Percentiles rank a stretch among this genome's conserved stretches.
These are phyloP conservation scores for Oenanthe oenanthe DNA, from an alignment of 2,113 vertebrate genomes.

Conservation along the genomic window DNA sequence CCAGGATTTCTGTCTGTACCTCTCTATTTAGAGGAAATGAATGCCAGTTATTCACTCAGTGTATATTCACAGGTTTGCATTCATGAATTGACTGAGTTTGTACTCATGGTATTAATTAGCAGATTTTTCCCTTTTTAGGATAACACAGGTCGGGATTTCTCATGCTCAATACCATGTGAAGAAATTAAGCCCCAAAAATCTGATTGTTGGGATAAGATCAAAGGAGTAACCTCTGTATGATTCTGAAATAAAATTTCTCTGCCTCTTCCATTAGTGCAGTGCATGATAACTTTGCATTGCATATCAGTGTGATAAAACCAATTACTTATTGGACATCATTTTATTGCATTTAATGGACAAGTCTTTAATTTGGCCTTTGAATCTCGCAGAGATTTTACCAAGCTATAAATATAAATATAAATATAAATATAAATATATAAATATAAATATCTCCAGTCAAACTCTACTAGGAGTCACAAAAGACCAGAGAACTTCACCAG, in stretches of 20 bases:
- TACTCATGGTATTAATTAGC: conserved; percentile 20
- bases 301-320: not conserved
- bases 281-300: not conserved
- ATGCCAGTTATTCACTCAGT: conserved; percentile 52
- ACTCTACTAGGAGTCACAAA: not conserved
- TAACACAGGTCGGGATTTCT: not conserved
- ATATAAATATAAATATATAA: too few relatives aligned
- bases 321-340: not conserved
- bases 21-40: conserved; percentile 60
- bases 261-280: not conserved
- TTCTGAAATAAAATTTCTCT: not conserved
- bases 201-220: not conserved
- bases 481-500: not conserved
- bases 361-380: not conserved
- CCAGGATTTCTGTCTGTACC: conserved; percentile 52
- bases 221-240: not conserved
- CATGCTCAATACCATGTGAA: not conserved
- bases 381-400: not conserved
- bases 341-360: not conserved
- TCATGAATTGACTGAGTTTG: not conserved
- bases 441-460: not conserved
- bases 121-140: conserved; percentile 14
- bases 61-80: conserved; percentile 4
- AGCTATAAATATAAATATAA: not conserved
- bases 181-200: not conserved